These are phyloP conservation scores for Aromia moschata DNA, from an alignment of 2,888 invertebrate genomes.

Conservation along the genomic window DNA sequence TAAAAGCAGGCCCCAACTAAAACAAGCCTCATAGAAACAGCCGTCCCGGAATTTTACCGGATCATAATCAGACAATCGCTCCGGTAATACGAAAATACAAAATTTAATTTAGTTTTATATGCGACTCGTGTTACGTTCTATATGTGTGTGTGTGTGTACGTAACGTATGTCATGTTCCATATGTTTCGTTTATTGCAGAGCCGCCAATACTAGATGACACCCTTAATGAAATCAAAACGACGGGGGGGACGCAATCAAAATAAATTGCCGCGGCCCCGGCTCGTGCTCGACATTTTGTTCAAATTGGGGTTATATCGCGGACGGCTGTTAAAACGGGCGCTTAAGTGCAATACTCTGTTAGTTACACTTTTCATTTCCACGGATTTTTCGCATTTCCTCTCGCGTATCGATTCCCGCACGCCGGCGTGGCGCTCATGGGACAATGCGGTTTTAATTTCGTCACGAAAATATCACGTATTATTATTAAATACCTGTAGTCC, in stretches of 20 bases:
- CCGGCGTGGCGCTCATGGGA: constrained; percentile 9
- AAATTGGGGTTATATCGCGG: constrained; percentile 54
- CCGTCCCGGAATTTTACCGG: constrained; percentile 3
- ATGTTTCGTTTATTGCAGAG: constrained; percentile 55
- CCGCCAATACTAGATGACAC: constrained; percentile 56
- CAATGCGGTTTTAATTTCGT: constrained; percentile 12
- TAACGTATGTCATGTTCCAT: constrained; percentile 53
- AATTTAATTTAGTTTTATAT: constrained; percentile 61
- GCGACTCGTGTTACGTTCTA: constrained; percentile 52
- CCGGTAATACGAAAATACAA: constrained; percentile 55
- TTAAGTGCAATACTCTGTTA: constrained; percentile 51
- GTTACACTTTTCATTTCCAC: constrained; percentile 48
- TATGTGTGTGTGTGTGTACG: too few species aligned
- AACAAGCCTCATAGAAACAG: too few species aligned
- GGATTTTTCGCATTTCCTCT: constrained; percentile 38
- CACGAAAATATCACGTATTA: not conserved
- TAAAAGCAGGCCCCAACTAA: too few species aligned
- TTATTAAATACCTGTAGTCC: not conserved
- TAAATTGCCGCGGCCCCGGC: constrained; percentile 37
- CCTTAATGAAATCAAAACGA: constrained; percentile 62
- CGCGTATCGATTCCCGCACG: constrained; percentile 10
- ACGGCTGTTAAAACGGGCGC: constrained; percentile 46
- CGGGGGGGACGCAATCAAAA: constrained; percentile 49
- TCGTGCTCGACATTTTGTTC: constrained; percentile 50
- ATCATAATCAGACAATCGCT: constrained; percentile 36